These are phyloP conservation scores for Scolanthus callimorphus DNA, from an alignment of 92 coral and sea anemone genomes.

Conservation along the genomic window DNA sequence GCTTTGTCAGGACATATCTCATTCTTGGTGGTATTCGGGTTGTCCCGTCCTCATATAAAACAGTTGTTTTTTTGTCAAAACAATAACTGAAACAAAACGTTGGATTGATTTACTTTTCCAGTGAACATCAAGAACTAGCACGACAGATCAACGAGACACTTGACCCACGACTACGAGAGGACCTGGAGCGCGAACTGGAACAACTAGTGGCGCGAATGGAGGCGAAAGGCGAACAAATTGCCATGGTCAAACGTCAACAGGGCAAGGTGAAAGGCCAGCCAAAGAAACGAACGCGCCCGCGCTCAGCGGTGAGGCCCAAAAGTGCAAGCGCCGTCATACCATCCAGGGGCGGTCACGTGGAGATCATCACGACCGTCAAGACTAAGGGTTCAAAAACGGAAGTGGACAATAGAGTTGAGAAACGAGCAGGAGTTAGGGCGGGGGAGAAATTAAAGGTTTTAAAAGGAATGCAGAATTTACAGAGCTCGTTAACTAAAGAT, in stretches of 20 bases:
- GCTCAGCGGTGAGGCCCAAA: slow-evolving; percentile 44
- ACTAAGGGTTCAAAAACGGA: slow-evolving; percentile 51
- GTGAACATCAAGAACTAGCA: slow-evolving; percentile 93
- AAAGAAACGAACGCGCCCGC: slow-evolving; percentile 35
- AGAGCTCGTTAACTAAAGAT: slow-evolving; percentile 86
- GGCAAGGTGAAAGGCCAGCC: slow-evolving; percentile 41
- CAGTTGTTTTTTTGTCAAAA: too few species aligned
- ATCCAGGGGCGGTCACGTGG: slow-evolving; percentile 84
- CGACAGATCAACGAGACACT: slow-evolving; percentile 91
- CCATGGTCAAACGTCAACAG: slow-evolving; percentile 89
- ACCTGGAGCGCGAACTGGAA: slow-evolving; percentile 89
- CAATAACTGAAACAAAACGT: too few species aligned
- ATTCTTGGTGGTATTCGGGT: too few species aligned
- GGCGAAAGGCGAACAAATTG: slow-evolving; percentile 97
- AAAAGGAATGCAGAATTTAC: slow-evolving; percentile 85
- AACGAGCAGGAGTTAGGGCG: slow-evolving; percentile 47
- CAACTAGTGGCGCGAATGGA: slow-evolving; percentile 91
- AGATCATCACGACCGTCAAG: slow-evolving; percentile 91
- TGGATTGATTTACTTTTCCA: too few species aligned
- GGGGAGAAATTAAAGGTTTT: slow-evolving; percentile 63
- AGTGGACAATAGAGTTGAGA: slow-evolving; percentile 19
- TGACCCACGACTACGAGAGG: slow-evolving; percentile 80
- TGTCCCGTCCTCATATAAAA: too few species aligned
- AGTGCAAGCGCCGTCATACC: slow-evolving; percentile 79
- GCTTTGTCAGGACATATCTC: too few species aligned